These are phyloP conservation scores for Chaitophorus viminalis DNA, from an alignment of 2,888 invertebrate species.

Conservation along the genomic window DNA sequence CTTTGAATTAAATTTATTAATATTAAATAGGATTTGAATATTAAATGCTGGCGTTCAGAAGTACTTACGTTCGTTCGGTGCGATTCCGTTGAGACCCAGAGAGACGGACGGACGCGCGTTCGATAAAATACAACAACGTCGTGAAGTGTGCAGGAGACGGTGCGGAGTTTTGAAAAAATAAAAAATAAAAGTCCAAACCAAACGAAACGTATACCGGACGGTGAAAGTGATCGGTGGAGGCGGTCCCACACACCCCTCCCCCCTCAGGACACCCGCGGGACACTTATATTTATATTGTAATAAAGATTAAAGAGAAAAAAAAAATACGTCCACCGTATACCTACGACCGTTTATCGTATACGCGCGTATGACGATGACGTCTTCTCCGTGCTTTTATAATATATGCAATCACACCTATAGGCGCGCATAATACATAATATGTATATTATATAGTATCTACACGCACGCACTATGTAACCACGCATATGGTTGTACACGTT, in stretches of 20 bases:
- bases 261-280: neutral
- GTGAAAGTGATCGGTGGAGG: conserved; percentile 35
- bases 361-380: neutral
- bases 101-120: neutral
- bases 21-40: no score
- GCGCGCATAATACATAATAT: no score
- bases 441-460: no score
- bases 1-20: no score
- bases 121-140: neutral
- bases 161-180: neutral
- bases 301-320: neutral
- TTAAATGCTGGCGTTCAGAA: no score
- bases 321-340: neutral
- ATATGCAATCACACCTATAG: no score
- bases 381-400: neutral
- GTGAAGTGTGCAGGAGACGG: neutral
- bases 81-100: neutral
- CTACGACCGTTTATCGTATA: no score
- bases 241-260: neutral
- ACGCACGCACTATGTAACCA: no score
- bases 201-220: neutral
- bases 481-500: no score
- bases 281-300: neutral
- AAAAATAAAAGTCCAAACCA: neutral
- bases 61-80: neutral